Evolutionary conservation across 2,888 invertebrate species (phyloP).

Genomic region (Andricus quercusramuli): DNA sequence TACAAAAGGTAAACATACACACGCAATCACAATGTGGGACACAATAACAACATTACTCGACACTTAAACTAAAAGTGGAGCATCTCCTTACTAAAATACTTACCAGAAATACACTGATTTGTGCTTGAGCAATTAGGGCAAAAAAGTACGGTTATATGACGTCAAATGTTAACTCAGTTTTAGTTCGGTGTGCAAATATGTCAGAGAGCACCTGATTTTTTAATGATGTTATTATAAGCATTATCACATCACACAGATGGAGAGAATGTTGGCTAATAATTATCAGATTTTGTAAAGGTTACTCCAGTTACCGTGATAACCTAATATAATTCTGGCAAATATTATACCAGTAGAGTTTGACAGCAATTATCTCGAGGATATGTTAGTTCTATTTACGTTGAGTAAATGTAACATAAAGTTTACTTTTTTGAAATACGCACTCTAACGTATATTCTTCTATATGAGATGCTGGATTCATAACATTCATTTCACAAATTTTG

Average conservation of each 20-base stretch:
- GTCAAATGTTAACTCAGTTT: neutral
- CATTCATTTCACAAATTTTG: no score
- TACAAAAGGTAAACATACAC: neutral
- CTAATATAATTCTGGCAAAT: neutral
- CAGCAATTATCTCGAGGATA: neutral
- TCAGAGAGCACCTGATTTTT: conserved; percentile 3
- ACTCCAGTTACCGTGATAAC: conserved; percentile 1
- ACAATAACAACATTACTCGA: conserved; percentile 7
- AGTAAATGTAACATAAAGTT: neutral
- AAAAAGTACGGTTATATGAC: neutral
- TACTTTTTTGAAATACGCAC: neutral
- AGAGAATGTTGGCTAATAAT: neutral
- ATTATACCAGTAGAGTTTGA: neutral
- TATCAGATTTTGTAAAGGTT: conserved; percentile 7
- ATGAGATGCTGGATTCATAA: no score
- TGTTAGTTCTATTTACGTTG: neutral
- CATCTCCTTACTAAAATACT: neutral
- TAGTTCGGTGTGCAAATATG: conserved; percentile 7
- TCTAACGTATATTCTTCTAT: neutral
- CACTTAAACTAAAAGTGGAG: neutral
- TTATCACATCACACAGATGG: conserved; percentile 2
- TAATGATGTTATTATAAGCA: conserved; percentile 2
- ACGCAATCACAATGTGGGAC: conserved; percentile 7
- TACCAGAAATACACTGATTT: conserved; percentile 2
- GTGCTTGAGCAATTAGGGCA: neutral